A percentile compares a stretch with the other conserved stretches of the same genome.
phyloP scores from a whole-genome alignment of 1,140 invertebrate genomes.

The Scaptomyza montana region DNA sequence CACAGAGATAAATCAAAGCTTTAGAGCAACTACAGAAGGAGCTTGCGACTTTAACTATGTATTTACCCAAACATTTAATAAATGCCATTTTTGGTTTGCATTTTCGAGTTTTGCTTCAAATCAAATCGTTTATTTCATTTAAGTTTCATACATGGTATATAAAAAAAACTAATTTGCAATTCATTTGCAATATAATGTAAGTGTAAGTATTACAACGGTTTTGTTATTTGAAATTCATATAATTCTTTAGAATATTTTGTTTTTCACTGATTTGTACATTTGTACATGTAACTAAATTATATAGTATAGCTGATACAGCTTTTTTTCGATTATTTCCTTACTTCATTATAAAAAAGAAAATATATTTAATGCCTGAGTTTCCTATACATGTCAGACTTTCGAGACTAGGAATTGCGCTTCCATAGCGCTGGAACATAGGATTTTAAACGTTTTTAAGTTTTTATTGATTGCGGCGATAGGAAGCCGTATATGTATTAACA shows the following conservation, averaged over 20 bases:
- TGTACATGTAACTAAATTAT: constrained; percentile 5
- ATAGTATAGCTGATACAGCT: constrained; percentile 36
- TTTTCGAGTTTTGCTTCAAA: too few relatives aligned
- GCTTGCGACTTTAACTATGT: neutral
- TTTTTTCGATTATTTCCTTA: constrained; percentile 15
- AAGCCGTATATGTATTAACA: constrained; percentile 42
- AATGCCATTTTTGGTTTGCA: neutral
- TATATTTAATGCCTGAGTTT: constrained; percentile 29
- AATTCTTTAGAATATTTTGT: constrained; percentile 15
- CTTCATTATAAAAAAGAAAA: constrained; percentile 25
- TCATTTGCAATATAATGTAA: constrained; percentile 17
- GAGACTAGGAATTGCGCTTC: constrained; percentile 42
- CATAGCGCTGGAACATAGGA: constrained; percentile 28
- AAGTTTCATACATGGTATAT: constrained; percentile 9
- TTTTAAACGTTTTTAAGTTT: constrained; percentile 1
- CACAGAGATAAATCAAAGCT: constrained; percentile 54
- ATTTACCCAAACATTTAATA: neutral
- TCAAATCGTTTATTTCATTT: neutral
- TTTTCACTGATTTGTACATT: constrained; percentile 18
- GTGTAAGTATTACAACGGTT: constrained; percentile 3
- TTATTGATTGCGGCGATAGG: constrained; percentile 13
- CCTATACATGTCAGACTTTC: constrained; percentile 33
- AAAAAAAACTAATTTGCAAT: constrained; percentile 35
- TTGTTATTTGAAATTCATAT: constrained; percentile 3
- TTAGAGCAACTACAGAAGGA: constrained; percentile 8